Evolutionary conservation across 2,888 invertebrate species (phyloP).

Genomic region (Nomada flava): DNA sequence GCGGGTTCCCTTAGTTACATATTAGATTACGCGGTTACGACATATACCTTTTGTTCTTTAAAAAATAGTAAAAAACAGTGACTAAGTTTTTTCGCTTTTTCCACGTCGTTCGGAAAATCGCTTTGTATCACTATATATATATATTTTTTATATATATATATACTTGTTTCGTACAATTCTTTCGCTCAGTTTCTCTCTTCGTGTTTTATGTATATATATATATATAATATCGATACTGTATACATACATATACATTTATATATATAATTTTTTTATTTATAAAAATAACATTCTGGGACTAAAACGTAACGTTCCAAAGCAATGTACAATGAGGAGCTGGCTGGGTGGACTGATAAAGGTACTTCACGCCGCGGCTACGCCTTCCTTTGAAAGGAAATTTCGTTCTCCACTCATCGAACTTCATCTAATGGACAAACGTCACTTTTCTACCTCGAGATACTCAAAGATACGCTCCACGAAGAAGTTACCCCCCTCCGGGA

Average conservation of each 20-base stretch:
- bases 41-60: slow-evolving; percentile 71
- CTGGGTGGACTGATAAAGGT: slow-evolving; percentile 69
- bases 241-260: slow-evolving; percentile 79
- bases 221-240: slow-evolving; percentile 76
- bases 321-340: slow-evolving; percentile 72
- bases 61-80: slow-evolving; percentile 83
- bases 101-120: slow-evolving; percentile 79
- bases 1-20: slow-evolving; percentile 76
- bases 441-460: slow-evolving; percentile 30
- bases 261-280: slow-evolving; percentile 79
- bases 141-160: slow-evolving; percentile 53
- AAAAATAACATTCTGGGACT: slow-evolving; percentile 83
- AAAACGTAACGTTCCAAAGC: slow-evolving; percentile 78
- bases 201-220: slow-evolving; percentile 50
- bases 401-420: slow-evolving; percentile 49
- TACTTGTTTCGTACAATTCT: slow-evolving; percentile 54
- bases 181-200: slow-evolving; percentile 29
- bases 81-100: slow-evolving; percentile 81
- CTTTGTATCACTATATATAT: slow-evolving; percentile 74
- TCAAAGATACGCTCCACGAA: slow-evolving; percentile 36
- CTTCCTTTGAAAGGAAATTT: slow-evolving; percentile 50
- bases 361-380: slow-evolving; percentile 51
- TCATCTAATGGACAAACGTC: slow-evolving; percentile 46
- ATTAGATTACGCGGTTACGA: slow-evolving; percentile 78
- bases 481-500: slow-evolving; percentile 18